Base-by-base conservation (phyloP, 2,113 vertebrate species). In the Ameiurus melas region DNA sequence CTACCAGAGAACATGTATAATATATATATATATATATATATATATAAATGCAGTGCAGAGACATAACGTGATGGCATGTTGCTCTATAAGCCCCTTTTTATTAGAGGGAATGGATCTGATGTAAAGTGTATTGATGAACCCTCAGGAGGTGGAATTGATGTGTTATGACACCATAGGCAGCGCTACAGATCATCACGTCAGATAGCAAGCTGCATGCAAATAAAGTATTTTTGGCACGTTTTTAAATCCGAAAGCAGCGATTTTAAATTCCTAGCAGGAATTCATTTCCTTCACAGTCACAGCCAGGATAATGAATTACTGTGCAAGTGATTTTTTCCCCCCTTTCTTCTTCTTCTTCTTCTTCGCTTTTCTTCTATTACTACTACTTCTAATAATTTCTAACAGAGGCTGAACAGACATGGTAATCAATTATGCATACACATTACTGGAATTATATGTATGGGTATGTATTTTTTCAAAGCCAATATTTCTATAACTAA, bases 401-500 rank as follows among this genome's bases (percentile, higher is more conserved):
- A 51, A 51, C 7, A 27, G 3, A 78, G 13, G 12, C 25, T 53
- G 2, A 7, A n/a, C 1, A 30, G 30, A 17, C 75, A 16, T 3
- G 27, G n/a, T 79, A 30, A 79, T 79, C 27, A 51, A 6, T 51
- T 27, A 13, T 77, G 39, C 27, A n/a, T 17, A 53, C 19, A 30
- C 51, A 3, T 60, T 82, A 22, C 78, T 58, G 78, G 58, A 20
- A 81, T 81, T 60, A 22, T 12, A 25, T 60, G 19, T 17, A 79
- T 12, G 73, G 1, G 2, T 51, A 47, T 77, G 39, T 43, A 47
- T 47, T 47, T 77, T 51, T 27, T 77, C 27, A 55, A 79, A 16
- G 77, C 5, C 47, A 79, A 55, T 80, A 80, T 30, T 80, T 80
- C 77, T 33, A 20, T 36, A 58, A 55, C 53, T 81, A 62, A 83